Evolutionary conservation across 2,888 invertebrate species (phyloP).

Genomic region (Stenolophus ochropezus): DNA sequence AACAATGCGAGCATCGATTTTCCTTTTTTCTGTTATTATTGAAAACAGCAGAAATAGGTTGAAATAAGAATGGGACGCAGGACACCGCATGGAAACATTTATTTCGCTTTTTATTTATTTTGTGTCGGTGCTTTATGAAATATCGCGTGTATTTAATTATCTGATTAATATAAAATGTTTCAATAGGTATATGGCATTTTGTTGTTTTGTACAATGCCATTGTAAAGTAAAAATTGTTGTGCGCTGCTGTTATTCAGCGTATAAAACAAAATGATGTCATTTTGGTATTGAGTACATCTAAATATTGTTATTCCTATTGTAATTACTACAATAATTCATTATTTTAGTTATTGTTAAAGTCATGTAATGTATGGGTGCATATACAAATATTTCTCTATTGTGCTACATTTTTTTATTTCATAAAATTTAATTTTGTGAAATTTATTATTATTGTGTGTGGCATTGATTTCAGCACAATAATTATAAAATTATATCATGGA

Average conservation of each 20-base stretch:
- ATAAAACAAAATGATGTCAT: slow-evolving; percentile 28
- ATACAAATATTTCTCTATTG: slow-evolving; percentile 23
- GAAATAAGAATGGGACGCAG: slow-evolving; percentile 41
- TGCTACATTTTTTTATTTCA: not conserved
- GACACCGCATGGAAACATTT: slow-evolving; percentile 26
- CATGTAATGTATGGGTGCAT: not conserved
- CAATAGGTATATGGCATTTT: slow-evolving; percentile 10
- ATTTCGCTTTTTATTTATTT: slow-evolving; percentile 35
- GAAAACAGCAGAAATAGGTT: slow-evolving; percentile 51
- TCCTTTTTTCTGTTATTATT: slow-evolving; percentile 55
- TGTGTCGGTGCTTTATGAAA: slow-evolving; percentile 30
- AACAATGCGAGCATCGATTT: slow-evolving; percentile 57
- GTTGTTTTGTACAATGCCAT: slow-evolving; percentile 14
- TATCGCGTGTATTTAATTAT: slow-evolving; percentile 38
- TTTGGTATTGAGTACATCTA: slow-evolving; percentile 12
- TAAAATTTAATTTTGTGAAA: not conserved
- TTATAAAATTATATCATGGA: not conserved
- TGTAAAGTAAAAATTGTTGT: slow-evolving; percentile 39
- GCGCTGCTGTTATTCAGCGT: not conserved
- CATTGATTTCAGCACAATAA: not conserved
- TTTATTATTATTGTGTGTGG: not conserved
- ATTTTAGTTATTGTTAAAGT: slow-evolving; percentile 19
- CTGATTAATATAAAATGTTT: slow-evolving; percentile 42
- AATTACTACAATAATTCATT: slow-evolving; percentile 29
- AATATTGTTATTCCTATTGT: slow-evolving; percentile 5